A percentile compares a stretch with the other conserved stretches of the same genome.
Conservation (phyloP, 1,140 invertebrate genomes). For the Drosophila parvula region DNA sequence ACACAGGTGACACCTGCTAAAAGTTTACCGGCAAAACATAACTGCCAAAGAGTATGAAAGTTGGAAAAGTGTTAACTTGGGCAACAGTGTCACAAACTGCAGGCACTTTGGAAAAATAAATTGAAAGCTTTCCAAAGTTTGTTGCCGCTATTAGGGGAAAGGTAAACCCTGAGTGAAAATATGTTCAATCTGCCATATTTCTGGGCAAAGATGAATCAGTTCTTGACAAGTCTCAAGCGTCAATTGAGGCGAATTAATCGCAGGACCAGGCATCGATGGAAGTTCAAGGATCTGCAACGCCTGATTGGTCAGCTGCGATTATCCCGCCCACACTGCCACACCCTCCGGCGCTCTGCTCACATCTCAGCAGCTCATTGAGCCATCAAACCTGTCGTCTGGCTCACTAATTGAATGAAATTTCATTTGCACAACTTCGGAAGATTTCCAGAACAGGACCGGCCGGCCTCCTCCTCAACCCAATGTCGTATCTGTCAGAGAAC, state of each 20-base stretch:
- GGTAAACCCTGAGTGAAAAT: neutral
- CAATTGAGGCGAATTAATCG: constrained; percentile 35
- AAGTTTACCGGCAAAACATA: constrained; percentile 26
- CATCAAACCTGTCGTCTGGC: constrained; percentile 36
- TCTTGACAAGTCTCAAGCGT: constrained; percentile 7
- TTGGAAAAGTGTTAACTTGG: constrained; percentile 23
- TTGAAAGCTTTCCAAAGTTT: constrained; percentile 15
- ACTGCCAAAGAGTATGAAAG: constrained; percentile 15
- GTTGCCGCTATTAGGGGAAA: neutral
- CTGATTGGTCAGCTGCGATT: constrained; percentile 4
- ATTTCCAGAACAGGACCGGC: neutral
- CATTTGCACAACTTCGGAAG: constrained; percentile 35
- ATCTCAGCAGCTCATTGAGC: constrained; percentile 24
- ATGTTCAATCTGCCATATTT: neutral
- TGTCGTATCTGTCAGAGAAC: constrained; percentile 6
- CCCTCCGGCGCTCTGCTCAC: neutral
- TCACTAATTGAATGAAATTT: constrained; percentile 49
- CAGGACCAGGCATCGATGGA: neutral
- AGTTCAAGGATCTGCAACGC: constrained; percentile 1
- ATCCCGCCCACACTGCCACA: neutral
- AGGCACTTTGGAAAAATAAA: constrained; percentile 11
- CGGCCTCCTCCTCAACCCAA: neutral
- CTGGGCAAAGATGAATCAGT: neutral
- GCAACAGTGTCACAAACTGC: constrained; percentile 34
- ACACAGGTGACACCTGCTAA: constrained; percentile 23